Conservation (phyloP, 2,888 invertebrate species). For the Stenichneumon culpator region DNA sequence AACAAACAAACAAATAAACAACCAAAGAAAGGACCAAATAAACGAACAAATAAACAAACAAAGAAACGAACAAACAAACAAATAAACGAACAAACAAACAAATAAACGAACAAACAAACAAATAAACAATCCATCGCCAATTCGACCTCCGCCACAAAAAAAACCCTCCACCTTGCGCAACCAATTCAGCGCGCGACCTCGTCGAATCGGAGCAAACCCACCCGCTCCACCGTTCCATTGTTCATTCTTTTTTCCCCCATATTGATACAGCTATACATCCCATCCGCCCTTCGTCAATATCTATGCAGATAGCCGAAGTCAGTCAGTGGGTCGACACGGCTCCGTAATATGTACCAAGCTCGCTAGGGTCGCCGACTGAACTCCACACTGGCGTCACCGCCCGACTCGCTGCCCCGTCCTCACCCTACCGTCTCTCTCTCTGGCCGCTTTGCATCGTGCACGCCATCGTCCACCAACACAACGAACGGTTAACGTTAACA, state of each 20-base stretch:
- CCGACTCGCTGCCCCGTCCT: conserved; percentile 33
- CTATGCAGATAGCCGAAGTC: conserved; percentile 35
- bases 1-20: background rate
- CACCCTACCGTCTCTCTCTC: background rate
- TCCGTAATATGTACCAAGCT: conserved; percentile 33
- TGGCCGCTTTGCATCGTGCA: conserved; percentile 47
- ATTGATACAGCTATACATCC: conserved; percentile 26
- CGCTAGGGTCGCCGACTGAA: conserved; percentile 49
- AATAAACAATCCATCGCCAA: background rate
- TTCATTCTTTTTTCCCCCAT: conserved; percentile 14
- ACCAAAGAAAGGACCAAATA: no score
- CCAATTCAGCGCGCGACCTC: conserved; percentile 23
- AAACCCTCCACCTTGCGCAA: background rate
- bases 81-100: background rate
- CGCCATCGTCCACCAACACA: conserved; percentile 46
- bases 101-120: no score
- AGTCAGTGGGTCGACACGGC: conserved; percentile 47
- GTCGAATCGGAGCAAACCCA: conserved; percentile 1
- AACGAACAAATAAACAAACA: background rate
- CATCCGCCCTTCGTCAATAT: conserved; percentile 25
- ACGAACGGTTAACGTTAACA: conserved; percentile 45
- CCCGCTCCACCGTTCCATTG: conserved; percentile 1
- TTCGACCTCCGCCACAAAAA: background rate
- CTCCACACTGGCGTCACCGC: conserved; percentile 37
- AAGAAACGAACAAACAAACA: background rate